Conservation (phyloP, 2,113 vertebrate species). For the Camelus dromedarius region DNA sequence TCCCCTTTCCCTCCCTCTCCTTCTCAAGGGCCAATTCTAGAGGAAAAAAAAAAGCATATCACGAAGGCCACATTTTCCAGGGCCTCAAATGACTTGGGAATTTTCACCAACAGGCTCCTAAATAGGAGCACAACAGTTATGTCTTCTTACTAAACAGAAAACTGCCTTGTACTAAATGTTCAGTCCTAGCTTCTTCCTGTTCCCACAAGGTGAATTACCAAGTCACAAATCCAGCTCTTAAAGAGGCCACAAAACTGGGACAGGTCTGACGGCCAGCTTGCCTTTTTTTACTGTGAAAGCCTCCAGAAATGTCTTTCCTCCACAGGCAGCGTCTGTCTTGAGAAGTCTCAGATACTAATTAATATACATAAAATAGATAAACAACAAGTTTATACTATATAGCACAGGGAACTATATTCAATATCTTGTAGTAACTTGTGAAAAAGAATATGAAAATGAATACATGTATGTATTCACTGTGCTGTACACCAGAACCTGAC, state of each 20-base stretch:
- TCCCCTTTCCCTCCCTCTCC: not conserved
- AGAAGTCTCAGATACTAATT: not conserved
- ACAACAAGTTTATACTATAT: no score
- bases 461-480: no score
- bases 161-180: not conserved
- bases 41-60: not conserved
- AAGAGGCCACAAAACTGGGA: not conserved
- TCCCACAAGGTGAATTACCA: not conserved
- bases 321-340: not conserved
- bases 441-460: no score
- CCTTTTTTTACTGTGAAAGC: not conserved
- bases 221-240: not conserved
- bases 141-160: constrained; percentile 58
- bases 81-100: constrained; percentile 27
- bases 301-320: not conserved
- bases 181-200: not conserved
- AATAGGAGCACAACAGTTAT: constrained; percentile 37
- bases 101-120: constrained; percentile 13
- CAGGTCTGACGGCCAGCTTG: not conserved
- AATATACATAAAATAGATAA: no score
- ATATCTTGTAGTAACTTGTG: no score
- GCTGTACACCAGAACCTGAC: no score
- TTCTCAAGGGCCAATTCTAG: constrained; percentile 25
- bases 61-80: constrained; percentile 20
- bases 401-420: no score